Conservation (phyloP, 2,797 vertebrate species). For the Myripristis jacobus region DNA sequence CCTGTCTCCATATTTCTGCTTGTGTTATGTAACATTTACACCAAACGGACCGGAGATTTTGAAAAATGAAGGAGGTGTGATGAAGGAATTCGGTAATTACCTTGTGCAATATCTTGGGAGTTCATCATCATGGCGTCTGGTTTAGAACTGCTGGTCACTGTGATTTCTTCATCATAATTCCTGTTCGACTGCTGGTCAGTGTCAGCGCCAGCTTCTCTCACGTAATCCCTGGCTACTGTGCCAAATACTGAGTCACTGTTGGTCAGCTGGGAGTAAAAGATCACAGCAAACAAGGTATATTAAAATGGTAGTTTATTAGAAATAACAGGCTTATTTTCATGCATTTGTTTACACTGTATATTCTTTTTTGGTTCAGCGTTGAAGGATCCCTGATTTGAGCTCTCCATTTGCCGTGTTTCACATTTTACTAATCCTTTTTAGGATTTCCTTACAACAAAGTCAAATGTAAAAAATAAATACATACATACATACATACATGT, state of each 20-base stretch:
- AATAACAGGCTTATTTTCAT: conserved; percentile 1
- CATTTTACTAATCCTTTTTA: too few relatives aligned
- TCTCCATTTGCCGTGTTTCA: too few relatives aligned
- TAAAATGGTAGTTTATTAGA: background rate
- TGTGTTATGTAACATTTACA: too few relatives aligned
- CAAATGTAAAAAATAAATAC: background rate
- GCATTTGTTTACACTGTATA: too few relatives aligned
- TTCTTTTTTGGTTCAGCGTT: too few relatives aligned
- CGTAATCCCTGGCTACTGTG: background rate
- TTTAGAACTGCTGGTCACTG: conserved; percentile 9
- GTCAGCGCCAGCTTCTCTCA: background rate
- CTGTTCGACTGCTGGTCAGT: conserved; percentile 18
- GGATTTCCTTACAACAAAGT: too few relatives aligned
- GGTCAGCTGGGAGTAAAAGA: conserved; percentile 39
- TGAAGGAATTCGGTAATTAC: conserved; percentile 28
- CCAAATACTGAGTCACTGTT: conserved; percentile 17
- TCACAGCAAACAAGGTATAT: background rate
- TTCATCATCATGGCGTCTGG: background rate
- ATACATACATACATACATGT: too few relatives aligned
- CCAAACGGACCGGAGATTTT: too few relatives aligned
- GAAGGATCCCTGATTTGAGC: too few relatives aligned
- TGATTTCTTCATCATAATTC: background rate
- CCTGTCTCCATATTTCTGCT: too few relatives aligned
- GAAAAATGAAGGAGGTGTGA: background rate
- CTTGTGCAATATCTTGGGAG: background rate